Conservation (phyloP, 2,888 invertebrate species). For the Eupithecia vulgata region DNA sequence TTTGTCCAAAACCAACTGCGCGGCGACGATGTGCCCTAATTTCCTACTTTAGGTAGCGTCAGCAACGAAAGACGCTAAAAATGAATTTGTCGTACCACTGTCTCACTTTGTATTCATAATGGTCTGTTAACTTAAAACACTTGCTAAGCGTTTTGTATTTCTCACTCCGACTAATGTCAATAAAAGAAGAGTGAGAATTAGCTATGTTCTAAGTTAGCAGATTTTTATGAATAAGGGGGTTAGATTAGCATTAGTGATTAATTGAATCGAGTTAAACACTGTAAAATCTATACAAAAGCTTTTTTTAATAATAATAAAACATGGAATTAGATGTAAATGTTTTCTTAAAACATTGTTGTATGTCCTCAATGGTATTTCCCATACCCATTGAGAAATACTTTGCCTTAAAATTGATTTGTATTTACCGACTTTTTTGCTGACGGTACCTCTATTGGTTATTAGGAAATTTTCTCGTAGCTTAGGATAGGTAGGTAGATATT, state of each 20-base stretch:
- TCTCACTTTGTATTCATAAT: too few species aligned
- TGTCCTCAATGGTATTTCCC: too few species aligned
- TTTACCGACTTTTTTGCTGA: background rate
- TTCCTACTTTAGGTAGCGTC: conserved; percentile 10
- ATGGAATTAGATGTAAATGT: too few species aligned
- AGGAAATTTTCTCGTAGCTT: background rate
- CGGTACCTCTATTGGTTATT: background rate
- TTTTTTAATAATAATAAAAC: background rate
- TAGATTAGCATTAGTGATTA: too few species aligned
- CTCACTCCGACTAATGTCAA: too few species aligned
- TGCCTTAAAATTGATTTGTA: background rate
- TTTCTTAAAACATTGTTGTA: too few species aligned
- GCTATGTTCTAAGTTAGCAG: too few species aligned
- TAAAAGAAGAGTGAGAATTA: too few species aligned
- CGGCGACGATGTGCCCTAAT: conserved; percentile 8
- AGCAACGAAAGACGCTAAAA: background rate
- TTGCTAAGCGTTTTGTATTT: too few species aligned
- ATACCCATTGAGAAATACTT: too few species aligned
- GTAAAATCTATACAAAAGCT: background rate
- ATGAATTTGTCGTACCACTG: background rate
- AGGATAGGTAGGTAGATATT: background rate
- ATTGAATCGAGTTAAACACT: background rate
- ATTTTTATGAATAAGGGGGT: too few species aligned
- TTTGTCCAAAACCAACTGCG: conserved; percentile 18
- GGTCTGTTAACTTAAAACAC: too few species aligned